Evolutionary conservation across 2,888 invertebrate genomes (phyloP).

Genomic region (Himalopsyche japonica): DNA sequence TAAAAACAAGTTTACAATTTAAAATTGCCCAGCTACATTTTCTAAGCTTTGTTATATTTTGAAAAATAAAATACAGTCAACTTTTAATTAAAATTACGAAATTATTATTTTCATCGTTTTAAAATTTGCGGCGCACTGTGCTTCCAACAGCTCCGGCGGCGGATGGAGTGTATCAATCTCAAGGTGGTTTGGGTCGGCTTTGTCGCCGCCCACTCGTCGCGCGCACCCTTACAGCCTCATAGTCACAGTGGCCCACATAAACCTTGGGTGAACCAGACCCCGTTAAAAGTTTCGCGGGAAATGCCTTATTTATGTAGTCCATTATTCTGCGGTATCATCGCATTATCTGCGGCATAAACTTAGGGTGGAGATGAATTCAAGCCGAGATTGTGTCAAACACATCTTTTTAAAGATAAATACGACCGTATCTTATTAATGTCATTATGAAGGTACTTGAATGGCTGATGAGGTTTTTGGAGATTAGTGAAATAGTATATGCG

Average conservation of each 20-base stretch:
- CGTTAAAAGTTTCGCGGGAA: conserved; percentile 16
- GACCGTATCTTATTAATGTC: background rate
- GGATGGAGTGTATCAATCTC: background rate
- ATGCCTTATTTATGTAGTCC: conserved; percentile 26
- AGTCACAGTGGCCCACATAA: conserved; percentile 20
- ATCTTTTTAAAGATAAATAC: background rate
- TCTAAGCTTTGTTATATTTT: too few species aligned
- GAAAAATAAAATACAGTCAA: background rate
- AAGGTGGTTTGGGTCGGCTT: background rate
- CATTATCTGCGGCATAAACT: conserved; percentile 29
- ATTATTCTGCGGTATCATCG: conserved; percentile 27
- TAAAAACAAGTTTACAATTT: too few species aligned
- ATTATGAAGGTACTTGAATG: background rate
- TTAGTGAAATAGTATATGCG: background rate
- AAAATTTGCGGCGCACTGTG: background rate
- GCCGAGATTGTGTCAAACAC: background rate
- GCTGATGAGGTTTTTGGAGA: background rate
- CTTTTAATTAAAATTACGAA: background rate
- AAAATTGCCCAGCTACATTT: background rate
- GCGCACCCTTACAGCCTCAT: conserved; percentile 3
- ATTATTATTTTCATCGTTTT: background rate
- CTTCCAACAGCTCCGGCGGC: background rate
- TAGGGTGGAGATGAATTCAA: conserved; percentile 8
- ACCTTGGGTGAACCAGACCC: conserved; percentile 5
- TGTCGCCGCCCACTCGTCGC: background rate